Conservation (phyloP, 2,113 vertebrate species). For the Stomatorhinus ivindoensis region DNA sequence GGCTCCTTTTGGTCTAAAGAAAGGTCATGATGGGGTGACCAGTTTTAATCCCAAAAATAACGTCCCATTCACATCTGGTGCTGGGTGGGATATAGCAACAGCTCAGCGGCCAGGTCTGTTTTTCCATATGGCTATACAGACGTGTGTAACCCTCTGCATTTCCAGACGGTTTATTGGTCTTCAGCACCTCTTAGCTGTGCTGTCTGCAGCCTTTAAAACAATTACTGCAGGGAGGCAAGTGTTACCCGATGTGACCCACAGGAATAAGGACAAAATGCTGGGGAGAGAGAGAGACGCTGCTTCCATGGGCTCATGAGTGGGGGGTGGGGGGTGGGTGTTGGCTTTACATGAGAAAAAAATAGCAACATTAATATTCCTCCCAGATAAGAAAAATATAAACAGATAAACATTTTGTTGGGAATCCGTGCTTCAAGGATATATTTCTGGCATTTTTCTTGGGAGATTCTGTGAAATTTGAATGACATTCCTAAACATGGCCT, state of each 20-base stretch:
- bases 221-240: not conserved
- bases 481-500: not conserved
- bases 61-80: not conserved
- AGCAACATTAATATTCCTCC: not conserved
- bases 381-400: not conserved
- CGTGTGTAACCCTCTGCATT: not conserved
- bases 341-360: not conserved
- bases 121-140: not conserved
- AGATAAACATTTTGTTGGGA: not conserved
- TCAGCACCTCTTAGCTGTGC: not conserved
- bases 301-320: not conserved
- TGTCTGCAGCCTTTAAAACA: not conserved
- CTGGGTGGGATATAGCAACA: not conserved
- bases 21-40: not conserved
- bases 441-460: not conserved
- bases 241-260: not conserved
- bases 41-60: not conserved
- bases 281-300: not conserved
- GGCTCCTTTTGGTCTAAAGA: not conserved
- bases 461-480: not conserved
- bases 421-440: not conserved
- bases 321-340: not conserved
- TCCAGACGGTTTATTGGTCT: not conserved
- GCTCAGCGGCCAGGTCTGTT: not conserved
- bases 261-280: not conserved